phyloP scores from a whole-genome alignment of 2,797 vertebrate genomes.

The Melopsittacus undulatus region DNA sequence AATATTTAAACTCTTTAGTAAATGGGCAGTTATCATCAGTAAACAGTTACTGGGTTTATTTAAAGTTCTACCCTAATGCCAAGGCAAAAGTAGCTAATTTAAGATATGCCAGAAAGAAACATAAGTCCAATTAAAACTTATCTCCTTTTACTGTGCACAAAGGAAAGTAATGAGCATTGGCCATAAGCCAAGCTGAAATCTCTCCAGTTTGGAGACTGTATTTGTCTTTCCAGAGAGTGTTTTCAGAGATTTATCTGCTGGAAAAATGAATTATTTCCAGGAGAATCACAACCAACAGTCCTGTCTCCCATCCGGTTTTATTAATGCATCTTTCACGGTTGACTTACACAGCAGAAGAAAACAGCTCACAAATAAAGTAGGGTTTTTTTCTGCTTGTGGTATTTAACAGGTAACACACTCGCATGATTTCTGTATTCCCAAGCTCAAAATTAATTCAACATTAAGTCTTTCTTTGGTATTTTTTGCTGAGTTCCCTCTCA shows the following conservation, averaged over 20 bases:
- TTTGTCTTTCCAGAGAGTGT: conserved; percentile 39
- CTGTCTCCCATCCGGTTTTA: not conserved
- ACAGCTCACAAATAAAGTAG: not conserved
- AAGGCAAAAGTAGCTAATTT: conserved; percentile 48
- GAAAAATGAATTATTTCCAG: conserved; percentile 53
- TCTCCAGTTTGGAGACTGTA: not conserved
- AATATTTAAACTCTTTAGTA: conserved; percentile 50
- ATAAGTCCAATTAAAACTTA: conserved; percentile 51
- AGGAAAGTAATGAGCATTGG: conserved; percentile 28
- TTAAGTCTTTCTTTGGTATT: not conserved
- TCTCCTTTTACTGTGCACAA: not conserved
- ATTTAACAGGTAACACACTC: not conserved
- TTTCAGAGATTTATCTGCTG: conserved; percentile 45
- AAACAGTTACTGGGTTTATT: conserved; percentile 39
- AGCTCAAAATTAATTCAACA: not conserved
- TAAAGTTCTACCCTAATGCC: not conserved
- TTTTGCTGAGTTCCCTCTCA: not conserved
- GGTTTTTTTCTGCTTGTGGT: not conserved
- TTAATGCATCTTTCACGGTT: not conserved
- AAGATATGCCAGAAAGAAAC: conserved; percentile 6
- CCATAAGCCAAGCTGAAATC: conserved; percentile 1
- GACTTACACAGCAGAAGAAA: not conserved
- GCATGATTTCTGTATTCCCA: not conserved
- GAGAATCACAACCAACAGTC: not conserved
- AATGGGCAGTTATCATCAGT: conserved; percentile 51